phyloP scores from a whole-genome alignment of 2,797 vertebrate genomes.

The Rhabdomys pumilio region DNA sequence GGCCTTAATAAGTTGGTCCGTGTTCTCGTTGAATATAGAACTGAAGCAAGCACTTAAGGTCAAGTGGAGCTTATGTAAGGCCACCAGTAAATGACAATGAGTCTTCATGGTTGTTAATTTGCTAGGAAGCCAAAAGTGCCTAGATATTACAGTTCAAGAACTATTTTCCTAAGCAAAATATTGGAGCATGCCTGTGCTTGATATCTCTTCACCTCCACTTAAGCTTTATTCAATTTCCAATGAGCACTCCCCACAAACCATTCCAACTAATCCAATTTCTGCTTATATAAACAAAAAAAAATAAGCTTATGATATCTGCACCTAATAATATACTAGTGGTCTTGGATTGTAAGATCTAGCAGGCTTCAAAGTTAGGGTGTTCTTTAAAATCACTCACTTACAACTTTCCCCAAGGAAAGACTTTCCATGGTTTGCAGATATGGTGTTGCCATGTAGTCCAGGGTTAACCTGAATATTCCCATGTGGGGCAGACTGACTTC shows the following conservation, averaged over 20 bases:
- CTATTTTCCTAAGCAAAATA: neutral
- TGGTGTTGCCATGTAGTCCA: neutral
- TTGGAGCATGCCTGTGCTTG: neutral
- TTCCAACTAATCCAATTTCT: neutral
- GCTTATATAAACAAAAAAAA: slow-evolving; percentile 15
- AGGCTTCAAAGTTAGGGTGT: neutral
- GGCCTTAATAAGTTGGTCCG: neutral
- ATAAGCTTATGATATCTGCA: neutral
- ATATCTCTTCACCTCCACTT: neutral
- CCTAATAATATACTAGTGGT: neutral
- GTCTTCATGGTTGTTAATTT: neutral
- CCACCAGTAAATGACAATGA: neutral
- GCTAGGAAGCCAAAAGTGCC: neutral
- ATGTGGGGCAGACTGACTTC: neutral
- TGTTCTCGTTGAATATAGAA: neutral
- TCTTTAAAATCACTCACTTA: neutral
- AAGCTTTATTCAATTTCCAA: neutral
- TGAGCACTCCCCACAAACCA: neutral
- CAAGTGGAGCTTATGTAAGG: slow-evolving; percentile 24
- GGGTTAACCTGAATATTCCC: neutral
- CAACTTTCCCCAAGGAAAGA: neutral
- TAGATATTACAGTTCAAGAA: neutral
- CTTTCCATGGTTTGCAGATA: neutral
- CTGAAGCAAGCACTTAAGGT: neutral
- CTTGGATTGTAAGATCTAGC: neutral